phyloP scores from a whole-genome alignment of 1,140 invertebrate species.

The Diorhabda elongata region DNA sequence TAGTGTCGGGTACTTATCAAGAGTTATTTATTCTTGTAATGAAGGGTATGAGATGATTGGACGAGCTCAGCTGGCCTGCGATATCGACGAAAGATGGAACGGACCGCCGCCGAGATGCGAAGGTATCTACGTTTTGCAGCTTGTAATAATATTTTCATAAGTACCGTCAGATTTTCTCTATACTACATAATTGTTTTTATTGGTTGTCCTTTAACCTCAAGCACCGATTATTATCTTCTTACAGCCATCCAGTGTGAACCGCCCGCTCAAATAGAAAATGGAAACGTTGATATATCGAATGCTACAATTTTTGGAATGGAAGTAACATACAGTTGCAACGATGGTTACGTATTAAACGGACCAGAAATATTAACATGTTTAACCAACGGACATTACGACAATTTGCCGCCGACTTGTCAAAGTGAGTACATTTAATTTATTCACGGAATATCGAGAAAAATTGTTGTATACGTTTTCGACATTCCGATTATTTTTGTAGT shows the following conservation, averaged over 20 bases:
- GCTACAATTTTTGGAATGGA: constrained; percentile 63
- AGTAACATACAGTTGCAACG: constrained; percentile 72
- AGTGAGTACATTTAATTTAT: constrained; percentile 41
- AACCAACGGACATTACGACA: constrained; percentile 74
- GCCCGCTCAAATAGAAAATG: constrained; percentile 68
- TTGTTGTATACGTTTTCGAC: too few relatives aligned
- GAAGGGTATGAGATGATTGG: constrained; percentile 81
- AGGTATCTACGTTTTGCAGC: constrained; percentile 51
- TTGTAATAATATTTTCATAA: too few relatives aligned
- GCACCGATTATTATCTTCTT: neutral
- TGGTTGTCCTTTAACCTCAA: too few relatives aligned
- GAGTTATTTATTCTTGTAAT: constrained; percentile 79
- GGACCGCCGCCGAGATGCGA: constrained; percentile 86
- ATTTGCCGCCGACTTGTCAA: constrained; percentile 65
- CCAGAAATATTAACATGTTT: constrained; percentile 65
- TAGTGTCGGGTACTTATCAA: constrained; percentile 77
- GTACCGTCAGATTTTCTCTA: too few relatives aligned
- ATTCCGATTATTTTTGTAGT: neutral
- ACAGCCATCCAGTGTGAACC: constrained; percentile 72
- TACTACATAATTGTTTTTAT: too few relatives aligned
- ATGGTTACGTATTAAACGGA: constrained; percentile 68
- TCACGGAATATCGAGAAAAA: too few relatives aligned
- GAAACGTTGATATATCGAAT: constrained; percentile 61
- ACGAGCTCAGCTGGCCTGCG: constrained; percentile 77
- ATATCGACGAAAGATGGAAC: constrained; percentile 90